Base-by-base conservation (phyloP, 2,113 vertebrate species). In the Tinamus guttatus region DNA sequence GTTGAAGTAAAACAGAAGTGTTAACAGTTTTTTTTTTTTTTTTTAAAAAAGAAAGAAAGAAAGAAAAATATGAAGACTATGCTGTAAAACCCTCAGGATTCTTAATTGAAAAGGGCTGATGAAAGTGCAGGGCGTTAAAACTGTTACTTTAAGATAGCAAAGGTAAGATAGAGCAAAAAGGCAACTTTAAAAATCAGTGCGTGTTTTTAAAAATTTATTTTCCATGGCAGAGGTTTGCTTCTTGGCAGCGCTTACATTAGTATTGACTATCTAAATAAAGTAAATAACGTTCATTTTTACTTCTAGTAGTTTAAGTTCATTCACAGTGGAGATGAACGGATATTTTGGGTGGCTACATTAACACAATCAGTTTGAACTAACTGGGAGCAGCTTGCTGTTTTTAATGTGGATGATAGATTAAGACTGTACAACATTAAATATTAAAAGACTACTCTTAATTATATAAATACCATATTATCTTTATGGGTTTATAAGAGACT, bases 61-160 rank as follows among this genome's bases (percentile, higher is more conserved):
- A 83, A 86, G 93, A 94, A 85, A 63, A 89, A 88, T 65, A 82
- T 93, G 77, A 95, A 96, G 89, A 87, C 80, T 62, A 41, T 43
- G 84, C 80, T 85, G 86, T 96, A 87, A 97, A 95, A 92, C 85
- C 67, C 87, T 94, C 91, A 82, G 80, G 85, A 97, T 96, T 95
- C 92, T 97, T 87, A 96, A 95, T 96, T 96, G 89, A 89, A 94
- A 97, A 95, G 95, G 95, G 93, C 78, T 97, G 93, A 90, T 97
- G 83, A 96, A 96, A 97, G 87, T 93, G 74, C 87, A 96, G 64
- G 67, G 60, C 92, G 45, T 89, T 94, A 96, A 97, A 97, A 94
- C 95, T 94, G 85, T 97, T 97, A 94, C 94, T 96, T 94, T 86
- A 97, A 89, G 94, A 93, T 95, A 96, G 89, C 97, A 96, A 97